A percentile compares a stretch with the other conserved stretches of the same genome.
These are phyloP conservation scores for Sinosuthora webbiana DNA, from an alignment of 2,113 vertebrate genomes.

Conservation along the genomic window DNA sequence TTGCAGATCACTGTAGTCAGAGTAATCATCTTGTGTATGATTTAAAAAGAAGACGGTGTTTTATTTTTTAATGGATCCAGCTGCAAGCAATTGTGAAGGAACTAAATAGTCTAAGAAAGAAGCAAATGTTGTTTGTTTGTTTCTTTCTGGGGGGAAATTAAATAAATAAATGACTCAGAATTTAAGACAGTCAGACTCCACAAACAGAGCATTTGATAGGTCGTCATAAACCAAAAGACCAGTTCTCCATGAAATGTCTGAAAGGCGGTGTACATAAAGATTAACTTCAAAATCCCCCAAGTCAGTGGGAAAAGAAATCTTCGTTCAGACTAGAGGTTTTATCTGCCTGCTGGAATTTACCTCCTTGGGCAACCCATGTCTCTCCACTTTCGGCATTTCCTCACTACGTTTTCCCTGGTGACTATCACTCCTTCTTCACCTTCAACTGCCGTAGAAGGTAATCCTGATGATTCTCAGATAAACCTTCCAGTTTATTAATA, in stretches of 20 bases:
- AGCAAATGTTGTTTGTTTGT: conserved; percentile 15
- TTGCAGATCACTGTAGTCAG: conserved; percentile 81
- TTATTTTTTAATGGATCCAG: conserved; percentile 81
- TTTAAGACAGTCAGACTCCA: not conserved
- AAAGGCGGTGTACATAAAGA: not conserved
- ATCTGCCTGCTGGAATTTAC: not conserved
- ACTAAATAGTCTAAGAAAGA: conserved; percentile 52
- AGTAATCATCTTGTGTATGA: conserved; percentile 87
- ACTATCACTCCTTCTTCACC: not conserved
- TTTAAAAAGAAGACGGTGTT: conserved; percentile 77
- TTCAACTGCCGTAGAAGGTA: not conserved
- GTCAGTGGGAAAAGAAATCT: not conserved
- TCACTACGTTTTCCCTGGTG: not conserved
- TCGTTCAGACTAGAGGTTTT: not conserved
- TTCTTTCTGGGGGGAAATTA: conserved; percentile 44
- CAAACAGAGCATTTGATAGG: not conserved
- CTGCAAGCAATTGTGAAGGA: conserved; percentile 89
- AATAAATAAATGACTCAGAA: not conserved
- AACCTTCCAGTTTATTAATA: not conserved
- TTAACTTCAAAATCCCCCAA: not conserved
- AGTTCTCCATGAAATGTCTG: not conserved
- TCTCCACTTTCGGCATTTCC: not conserved
- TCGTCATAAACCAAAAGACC: not conserved
- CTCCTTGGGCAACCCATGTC: not conserved
- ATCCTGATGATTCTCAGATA: not conserved